These are phyloP conservation scores for Falcaria lacertinaria DNA, from an alignment of 2,888 invertebrate genomes.

Conservation along the genomic window DNA sequence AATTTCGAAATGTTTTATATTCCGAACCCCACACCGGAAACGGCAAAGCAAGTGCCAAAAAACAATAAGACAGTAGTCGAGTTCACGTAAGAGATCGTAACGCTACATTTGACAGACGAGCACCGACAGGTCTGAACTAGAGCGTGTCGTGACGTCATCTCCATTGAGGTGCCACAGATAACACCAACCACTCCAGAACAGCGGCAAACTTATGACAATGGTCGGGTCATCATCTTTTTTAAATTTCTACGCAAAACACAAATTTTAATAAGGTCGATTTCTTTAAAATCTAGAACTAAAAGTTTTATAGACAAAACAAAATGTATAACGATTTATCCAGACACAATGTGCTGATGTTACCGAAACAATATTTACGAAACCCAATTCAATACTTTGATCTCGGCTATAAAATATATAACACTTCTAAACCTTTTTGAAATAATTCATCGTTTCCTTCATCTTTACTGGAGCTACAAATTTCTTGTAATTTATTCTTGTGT, in stretches of 20 bases:
- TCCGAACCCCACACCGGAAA: conserved; percentile 22
- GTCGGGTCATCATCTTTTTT: background rate
- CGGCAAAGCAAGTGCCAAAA: conserved; percentile 41
- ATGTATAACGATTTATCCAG: background rate
- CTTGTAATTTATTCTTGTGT: background rate
- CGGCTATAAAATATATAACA: background rate
- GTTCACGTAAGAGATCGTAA: conserved; percentile 40
- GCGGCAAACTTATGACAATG: background rate
- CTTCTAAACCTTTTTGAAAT: background rate
- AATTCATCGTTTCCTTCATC: background rate
- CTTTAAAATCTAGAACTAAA: background rate
- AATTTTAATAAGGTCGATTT: background rate
- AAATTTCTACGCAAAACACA: background rate
- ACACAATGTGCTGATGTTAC: no score
- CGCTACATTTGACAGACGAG: conserved; percentile 41
- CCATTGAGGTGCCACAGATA: conserved; percentile 35
- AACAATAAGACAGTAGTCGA: conserved; percentile 34
- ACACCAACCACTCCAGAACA: background rate
- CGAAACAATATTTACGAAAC: background rate
- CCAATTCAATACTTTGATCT: background rate
- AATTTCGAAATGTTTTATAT: background rate
- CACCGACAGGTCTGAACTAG: conserved; percentile 60
- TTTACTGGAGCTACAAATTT: background rate
- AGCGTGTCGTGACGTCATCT: conserved; percentile 61
- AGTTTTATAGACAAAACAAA: background rate